These are phyloP conservation scores for Laupala kohalensis DNA, from an alignment of 1,140 invertebrate genomes.

Conservation along the genomic window DNA sequence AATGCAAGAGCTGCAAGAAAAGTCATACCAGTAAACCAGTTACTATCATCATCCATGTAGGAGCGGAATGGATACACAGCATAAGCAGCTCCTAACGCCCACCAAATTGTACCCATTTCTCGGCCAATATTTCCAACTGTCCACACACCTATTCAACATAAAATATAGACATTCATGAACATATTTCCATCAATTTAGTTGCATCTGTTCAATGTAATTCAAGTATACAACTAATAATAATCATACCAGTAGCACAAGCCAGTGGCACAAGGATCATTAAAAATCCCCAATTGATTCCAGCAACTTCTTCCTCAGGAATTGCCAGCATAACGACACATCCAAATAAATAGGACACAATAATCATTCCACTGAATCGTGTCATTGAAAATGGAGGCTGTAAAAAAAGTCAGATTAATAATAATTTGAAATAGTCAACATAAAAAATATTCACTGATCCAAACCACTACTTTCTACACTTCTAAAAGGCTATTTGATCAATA, in stretches of 20 bases:
- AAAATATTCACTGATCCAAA: too few species aligned
- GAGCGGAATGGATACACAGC: conserved; percentile 43
- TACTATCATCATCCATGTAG: conserved; percentile 50
- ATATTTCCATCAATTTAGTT: neutral
- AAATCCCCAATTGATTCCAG: conserved; percentile 51
- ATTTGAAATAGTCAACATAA: too few species aligned
- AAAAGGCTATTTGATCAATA: too few species aligned
- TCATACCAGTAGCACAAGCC: conserved; percentile 57
- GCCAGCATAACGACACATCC: conserved; percentile 58
- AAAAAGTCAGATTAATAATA: conserved; percentile 14
- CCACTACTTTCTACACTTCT: too few species aligned
- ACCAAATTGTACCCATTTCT: conserved; percentile 53
- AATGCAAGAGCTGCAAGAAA: conserved; percentile 48
- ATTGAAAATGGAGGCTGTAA: conserved; percentile 64
- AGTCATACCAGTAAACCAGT: conserved; percentile 51
- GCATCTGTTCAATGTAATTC: neutral
- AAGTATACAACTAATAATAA: neutral
- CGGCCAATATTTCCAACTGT: conserved; percentile 78
- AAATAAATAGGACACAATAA: conserved; percentile 68
- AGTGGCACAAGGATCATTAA: conserved; percentile 58
- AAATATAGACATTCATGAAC: conserved; percentile 3
- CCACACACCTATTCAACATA: conserved; percentile 58
- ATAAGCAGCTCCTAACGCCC: conserved; percentile 54
- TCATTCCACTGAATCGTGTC: conserved; percentile 58
- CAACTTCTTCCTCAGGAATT: conserved; percentile 60